Conservation (phyloP, 2,888 invertebrate species). For the Rhagophthalmus giganteus region DNA sequence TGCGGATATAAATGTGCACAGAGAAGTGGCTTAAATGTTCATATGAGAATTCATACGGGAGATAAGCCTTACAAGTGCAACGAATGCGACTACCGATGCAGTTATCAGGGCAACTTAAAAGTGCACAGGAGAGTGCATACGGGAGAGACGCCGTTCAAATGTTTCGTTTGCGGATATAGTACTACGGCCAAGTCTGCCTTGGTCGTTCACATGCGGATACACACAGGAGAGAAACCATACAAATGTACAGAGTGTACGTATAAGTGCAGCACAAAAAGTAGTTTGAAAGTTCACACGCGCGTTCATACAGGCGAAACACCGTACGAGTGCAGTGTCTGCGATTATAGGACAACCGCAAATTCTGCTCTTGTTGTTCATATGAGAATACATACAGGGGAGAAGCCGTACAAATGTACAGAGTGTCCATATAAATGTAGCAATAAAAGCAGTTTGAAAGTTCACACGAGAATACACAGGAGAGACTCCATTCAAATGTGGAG, state of each 20-base stretch:
- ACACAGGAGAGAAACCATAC: constrained; percentile 24
- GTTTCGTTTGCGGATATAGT: constrained; percentile 19
- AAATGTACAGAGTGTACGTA: constrained; percentile 20
- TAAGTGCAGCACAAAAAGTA: constrained; percentile 19
- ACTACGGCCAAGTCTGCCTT: constrained; percentile 20
- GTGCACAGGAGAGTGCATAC: constrained; percentile 22
- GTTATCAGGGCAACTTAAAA: constrained; percentile 20
- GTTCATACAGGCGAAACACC: constrained; percentile 28
- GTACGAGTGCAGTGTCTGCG: constrained; percentile 20
- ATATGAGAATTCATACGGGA: constrained; percentile 24
- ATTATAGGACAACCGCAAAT: constrained; percentile 15
- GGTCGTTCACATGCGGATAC: constrained; percentile 20
- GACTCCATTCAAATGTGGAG: constrained; percentile 17
- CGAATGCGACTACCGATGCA: constrained; percentile 20
- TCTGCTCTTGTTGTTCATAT: constrained; percentile 21
- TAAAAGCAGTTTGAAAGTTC: constrained; percentile 22
- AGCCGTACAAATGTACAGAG: constrained; percentile 22
- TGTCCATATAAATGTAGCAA: constrained; percentile 22
- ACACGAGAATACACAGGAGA: constrained; percentile 23
- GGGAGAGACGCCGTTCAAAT: constrained; percentile 22
- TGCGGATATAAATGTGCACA: constrained; percentile 23
- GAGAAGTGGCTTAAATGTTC: constrained; percentile 11
- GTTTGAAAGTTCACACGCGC: constrained; percentile 21
- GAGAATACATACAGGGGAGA: constrained; percentile 26
- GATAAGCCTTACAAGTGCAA: constrained; percentile 22